Evolutionary conservation across 2,888 invertebrate species (phyloP).

Genomic region (Eupithecia subfuscata): DNA sequence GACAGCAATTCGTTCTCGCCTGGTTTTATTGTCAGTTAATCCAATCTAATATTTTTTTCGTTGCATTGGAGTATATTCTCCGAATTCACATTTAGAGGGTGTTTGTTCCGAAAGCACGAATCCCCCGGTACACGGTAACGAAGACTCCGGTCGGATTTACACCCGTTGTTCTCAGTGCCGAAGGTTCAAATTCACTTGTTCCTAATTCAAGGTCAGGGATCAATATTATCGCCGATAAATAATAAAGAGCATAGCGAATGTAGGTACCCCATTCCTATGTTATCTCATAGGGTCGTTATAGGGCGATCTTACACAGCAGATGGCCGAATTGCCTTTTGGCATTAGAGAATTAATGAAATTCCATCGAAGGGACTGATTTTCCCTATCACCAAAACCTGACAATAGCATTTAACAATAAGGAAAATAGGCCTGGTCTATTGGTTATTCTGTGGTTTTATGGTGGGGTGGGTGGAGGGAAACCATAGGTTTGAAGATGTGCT

Average conservation of each 20-base stretch:
- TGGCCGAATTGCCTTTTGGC: slow-evolving; percentile 24
- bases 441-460: background rate
- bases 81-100: slow-evolving; percentile 3
- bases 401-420: slow-evolving; percentile 10
- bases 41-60: too few relatives aligned
- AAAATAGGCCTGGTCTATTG: background rate
- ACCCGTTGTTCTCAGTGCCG: background rate
- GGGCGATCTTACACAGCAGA: slow-evolving; percentile 21
- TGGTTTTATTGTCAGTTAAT: slow-evolving; percentile 6
- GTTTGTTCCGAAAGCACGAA: slow-evolving; percentile 6
- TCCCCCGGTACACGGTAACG: background rate
- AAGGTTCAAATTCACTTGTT: slow-evolving; percentile 9
- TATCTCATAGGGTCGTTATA: slow-evolving; percentile 7
- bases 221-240: background rate
- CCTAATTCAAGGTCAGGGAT: slow-evolving; percentile 4
- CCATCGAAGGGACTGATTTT: slow-evolving; percentile 17
- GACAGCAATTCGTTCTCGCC: background rate
- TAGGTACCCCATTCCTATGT: background rate
- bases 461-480: too few relatives aligned
- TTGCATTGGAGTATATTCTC: background rate
- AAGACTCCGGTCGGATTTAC: background rate
- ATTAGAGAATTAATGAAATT: slow-evolving; percentile 26
- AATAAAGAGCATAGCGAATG: slow-evolving; percentile 5
- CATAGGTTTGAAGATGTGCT: too few relatives aligned
- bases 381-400: slow-evolving; percentile 2